Conservation (phyloP, 2,113 vertebrate genomes). For the Menura novaehollandiae region DNA sequence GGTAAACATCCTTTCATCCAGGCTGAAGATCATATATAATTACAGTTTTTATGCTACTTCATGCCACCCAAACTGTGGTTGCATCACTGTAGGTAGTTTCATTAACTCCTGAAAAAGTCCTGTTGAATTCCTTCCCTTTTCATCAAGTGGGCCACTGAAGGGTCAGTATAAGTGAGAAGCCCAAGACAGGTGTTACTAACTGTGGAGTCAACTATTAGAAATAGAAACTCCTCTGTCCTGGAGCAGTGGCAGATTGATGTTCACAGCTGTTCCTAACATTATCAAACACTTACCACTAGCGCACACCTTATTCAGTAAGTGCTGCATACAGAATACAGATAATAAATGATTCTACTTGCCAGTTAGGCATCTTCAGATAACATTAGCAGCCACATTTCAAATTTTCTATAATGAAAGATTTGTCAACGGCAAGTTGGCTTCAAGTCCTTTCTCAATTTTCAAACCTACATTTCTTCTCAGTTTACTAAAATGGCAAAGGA, state of each 20-base stretch:
- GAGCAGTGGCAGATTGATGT: conserved; percentile 37
- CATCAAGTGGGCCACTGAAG: conserved; percentile 14
- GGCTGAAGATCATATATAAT: neutral
- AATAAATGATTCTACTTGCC: conserved; percentile 53
- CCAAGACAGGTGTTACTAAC: conserved; percentile 61
- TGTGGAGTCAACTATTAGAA: conserved; percentile 29
- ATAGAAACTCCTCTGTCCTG: conserved; percentile 26
- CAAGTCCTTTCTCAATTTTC: conserved; percentile 42
- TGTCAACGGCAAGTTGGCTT: conserved; percentile 44
- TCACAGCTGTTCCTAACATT: conserved; percentile 45
- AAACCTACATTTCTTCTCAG: conserved; percentile 20
- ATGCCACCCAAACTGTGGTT: neutral
- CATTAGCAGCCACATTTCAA: conserved; percentile 25
- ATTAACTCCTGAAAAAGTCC: conserved; percentile 37
- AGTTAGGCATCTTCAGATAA: conserved; percentile 41
- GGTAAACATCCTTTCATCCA: conserved; percentile 25
- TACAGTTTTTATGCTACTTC: conserved; percentile 14
- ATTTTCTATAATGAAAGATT: conserved; percentile 51
- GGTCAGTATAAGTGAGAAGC: conserved; percentile 38
- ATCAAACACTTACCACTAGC: conserved; percentile 12
- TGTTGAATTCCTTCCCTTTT: conserved; percentile 9
- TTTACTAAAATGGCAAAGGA: conserved; percentile 1
- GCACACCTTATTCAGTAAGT: conserved; percentile 28
- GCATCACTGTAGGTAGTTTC: conserved; percentile 17
- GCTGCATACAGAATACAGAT: neutral